Conservation (phyloP, 2,113 vertebrate species). For the Toxotes jaculatrix region DNA sequence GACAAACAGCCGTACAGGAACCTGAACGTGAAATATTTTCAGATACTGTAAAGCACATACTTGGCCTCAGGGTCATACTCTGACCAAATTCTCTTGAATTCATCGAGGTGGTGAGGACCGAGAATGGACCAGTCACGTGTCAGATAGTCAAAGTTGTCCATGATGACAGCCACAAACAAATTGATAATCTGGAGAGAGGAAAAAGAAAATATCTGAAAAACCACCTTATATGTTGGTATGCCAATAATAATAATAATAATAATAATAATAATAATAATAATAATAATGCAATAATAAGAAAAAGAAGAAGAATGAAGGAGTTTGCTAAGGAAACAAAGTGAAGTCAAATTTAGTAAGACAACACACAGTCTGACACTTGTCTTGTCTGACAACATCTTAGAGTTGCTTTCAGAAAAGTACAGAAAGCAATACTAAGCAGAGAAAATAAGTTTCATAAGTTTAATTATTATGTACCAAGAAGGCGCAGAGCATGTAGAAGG, state of each 20-base stretch:
- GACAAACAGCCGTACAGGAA: neutral
- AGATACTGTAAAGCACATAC: constrained; percentile 84
- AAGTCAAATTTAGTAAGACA: too few species aligned
- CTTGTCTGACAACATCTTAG: neutral
- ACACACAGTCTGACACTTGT: neutral
- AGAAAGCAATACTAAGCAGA: neutral
- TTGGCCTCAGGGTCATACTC: constrained; percentile 99
- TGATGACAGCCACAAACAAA: constrained; percentile 99
- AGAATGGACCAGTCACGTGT: constrained; percentile 99
- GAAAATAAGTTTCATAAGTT: neutral
- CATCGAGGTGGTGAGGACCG: constrained; percentile 97
- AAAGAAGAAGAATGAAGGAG: too few species aligned
- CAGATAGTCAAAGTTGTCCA: constrained; percentile 99
- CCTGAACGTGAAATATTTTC: neutral
- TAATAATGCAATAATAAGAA: too few species aligned
- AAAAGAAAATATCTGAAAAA: neutral
- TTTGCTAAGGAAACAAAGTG: too few species aligned
- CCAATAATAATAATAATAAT: too few species aligned
- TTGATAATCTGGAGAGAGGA: constrained; percentile 92
- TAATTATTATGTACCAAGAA: constrained; percentile 89
- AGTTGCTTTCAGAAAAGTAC: neutral
- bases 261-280: too few species aligned
- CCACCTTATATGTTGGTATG: too few species aligned
- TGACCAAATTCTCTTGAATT: constrained; percentile 99
- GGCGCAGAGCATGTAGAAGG: constrained; percentile 99